A percentile compares a stretch with the other conserved stretches of the same genome.
These are phyloP conservation scores for Apis dorsata DNA, from an alignment of 1,140 invertebrate species.

Conservation along the genomic window DNA sequence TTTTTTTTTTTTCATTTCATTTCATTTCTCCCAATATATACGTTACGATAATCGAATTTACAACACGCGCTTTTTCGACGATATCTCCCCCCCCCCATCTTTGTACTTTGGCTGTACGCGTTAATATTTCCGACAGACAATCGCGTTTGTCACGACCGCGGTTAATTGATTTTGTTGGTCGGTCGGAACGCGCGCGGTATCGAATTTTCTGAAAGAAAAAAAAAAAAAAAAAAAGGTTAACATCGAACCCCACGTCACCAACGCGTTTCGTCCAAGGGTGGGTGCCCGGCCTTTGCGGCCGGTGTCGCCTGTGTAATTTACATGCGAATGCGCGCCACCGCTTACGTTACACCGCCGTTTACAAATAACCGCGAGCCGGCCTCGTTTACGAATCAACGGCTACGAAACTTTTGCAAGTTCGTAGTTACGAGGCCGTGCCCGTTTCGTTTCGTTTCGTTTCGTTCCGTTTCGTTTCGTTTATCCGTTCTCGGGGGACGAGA, in stretches of 20 bases:
- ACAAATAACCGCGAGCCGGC: constrained; percentile 58
- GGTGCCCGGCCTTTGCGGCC: constrained; percentile 61
- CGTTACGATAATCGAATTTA: constrained; percentile 14
- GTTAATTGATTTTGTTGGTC: constrained; percentile 37
- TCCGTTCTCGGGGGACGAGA: too few species aligned
- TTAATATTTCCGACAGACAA: constrained; percentile 35
- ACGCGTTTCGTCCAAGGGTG: constrained; percentile 48
- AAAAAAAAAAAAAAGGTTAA: background rate
- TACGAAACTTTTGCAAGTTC: constrained; percentile 29
- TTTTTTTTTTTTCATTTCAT: too few species aligned
- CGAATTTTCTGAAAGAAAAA: constrained; percentile 18
- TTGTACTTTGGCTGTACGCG: background rate
- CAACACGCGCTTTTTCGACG: constrained; percentile 8
- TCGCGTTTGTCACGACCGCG: constrained; percentile 8
- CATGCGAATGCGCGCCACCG: constrained; percentile 56
- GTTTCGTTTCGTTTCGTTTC: too few species aligned
- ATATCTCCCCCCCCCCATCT: background rate
- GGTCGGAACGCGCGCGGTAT: constrained; percentile 1
- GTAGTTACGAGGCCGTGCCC: too few species aligned
- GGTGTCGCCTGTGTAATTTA: constrained; percentile 57
- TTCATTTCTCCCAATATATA: background rate
- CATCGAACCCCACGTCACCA: constrained; percentile 3
- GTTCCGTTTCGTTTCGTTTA: too few species aligned
- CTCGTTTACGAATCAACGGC: constrained; percentile 53
- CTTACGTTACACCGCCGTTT: constrained; percentile 57